Evolutionary conservation across 2,797 vertebrate genomes (phyloP), one percentile per base, ranked within the genome.

Genomic region (Oryzias sinensis): DNA sequence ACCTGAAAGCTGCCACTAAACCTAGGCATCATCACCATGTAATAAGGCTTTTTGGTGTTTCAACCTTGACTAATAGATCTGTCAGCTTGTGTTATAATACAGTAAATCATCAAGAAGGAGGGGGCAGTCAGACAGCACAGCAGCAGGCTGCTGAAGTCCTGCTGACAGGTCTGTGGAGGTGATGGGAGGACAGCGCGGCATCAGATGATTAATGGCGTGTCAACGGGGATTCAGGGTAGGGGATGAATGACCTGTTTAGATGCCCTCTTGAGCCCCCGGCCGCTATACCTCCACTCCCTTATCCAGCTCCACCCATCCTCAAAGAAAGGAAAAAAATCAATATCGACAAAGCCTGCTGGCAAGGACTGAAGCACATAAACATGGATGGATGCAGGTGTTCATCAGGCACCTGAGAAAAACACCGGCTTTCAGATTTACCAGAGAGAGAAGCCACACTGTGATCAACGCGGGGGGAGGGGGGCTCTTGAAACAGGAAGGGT

Each of bases 221-320:
- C 62, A 61, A 57, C 70, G 60, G 48, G 65, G 68, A 49, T 60
- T 60, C 67, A 6, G 42, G 49, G 53, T 13, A 50, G 62, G 55
- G 77, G 76, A 81, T 74, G 70, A 65, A 90, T 68, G 81, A 83
- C 78, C 77, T 72, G 85, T 75, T 80, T 76, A 77, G 70, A 76
- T 48, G 74, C 65, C 77, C 70, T 56, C 15, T 45, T 59, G 56
- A 72, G 56, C 41, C 20, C 45, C 45, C 13, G 11, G 9, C 42
- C 2, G 14, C 14, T n/a, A 22, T 2, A 3, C 42, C 14, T n/a
- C 7, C 41, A 1, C 41, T 4, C 43, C 15, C 43, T n/a, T 6
- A 15, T n/a, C 15, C 43, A 43, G 16, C 15, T 7, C 6, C 43
- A 44, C 8, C 9, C 6, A 37, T 27, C 7, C 27, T 27, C 27